phyloP scores from a whole-genome alignment of 1,140 invertebrate species.

The Chironomus striatipennis region DNA sequence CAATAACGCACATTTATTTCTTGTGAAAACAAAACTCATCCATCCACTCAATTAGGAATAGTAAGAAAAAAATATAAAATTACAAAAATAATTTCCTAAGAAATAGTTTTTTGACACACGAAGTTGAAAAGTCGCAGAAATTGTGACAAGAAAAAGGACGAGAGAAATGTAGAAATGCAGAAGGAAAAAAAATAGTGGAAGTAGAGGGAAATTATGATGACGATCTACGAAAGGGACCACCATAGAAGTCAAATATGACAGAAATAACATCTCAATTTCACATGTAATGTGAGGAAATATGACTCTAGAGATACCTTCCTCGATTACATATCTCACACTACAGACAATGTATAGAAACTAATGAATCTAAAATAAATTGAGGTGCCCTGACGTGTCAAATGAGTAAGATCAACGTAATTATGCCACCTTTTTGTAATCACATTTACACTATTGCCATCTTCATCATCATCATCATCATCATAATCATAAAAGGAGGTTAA shows the following conservation, averaged over 20 bases:
- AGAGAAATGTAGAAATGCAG: too few species aligned
- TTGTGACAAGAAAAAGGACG: conserved; percentile 6
- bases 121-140: neutral
- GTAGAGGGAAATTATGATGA: neutral
- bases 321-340: neutral
- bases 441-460: neutral
- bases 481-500: too few species aligned
- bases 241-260: neutral
- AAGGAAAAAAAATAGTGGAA: neutral
- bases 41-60: neutral
- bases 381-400: neutral
- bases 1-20: too few species aligned
- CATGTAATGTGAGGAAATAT: neutral
- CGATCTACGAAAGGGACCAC: neutral
- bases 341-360: neutral
- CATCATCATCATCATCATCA: neutral
- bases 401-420: neutral
- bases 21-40: neutral
- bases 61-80: conserved; percentile 18
- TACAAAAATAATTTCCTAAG: neutral
- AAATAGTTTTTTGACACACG: neutral
- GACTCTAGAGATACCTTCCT: neutral
- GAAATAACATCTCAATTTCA: conserved; percentile 17
- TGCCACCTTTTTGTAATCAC: conserved; percentile 3
- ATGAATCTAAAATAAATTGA: neutral